Percentiles rank a stretch among this genome's conserved stretches.
phyloP scores from a whole-genome alignment of 2,888 invertebrate genomes.

The Dromius quadrimaculatus region DNA sequence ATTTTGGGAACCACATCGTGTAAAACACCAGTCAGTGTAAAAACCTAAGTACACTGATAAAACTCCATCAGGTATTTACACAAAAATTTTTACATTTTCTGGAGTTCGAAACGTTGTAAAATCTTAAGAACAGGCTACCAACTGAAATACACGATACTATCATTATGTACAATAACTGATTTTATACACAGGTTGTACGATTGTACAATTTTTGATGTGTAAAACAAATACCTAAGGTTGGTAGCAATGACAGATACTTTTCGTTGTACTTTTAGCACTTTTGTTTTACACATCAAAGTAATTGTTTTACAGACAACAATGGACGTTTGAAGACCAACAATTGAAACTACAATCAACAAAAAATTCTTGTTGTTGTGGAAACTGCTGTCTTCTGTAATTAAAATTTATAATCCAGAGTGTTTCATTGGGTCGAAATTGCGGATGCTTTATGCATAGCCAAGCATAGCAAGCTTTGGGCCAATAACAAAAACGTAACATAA shows the following conservation, averaged over 20 bases:
- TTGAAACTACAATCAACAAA: not conserved
- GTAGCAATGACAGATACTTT: conserved; percentile 1
- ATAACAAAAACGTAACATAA: conserved; percentile 3
- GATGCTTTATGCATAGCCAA: conserved; percentile 14
- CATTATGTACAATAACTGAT: conserved; percentile 27
- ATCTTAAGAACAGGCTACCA: conserved; percentile 16
- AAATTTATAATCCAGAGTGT: conserved; percentile 3
- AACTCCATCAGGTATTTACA: not conserved
- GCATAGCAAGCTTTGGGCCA: conserved; percentile 19
- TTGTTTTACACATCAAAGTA: not conserved
- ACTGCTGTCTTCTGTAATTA: not conserved
- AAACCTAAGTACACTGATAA: conserved; percentile 1
- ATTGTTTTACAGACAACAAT: conserved; percentile 3
- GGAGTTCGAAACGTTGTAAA: not conserved
- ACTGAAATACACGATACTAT: conserved; percentile 27
- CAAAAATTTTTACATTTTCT: not conserved
- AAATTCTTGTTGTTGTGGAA: not conserved
- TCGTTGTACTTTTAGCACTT: conserved; percentile 3
- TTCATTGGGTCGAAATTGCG: conserved; percentile 12
- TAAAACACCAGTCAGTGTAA: not conserved
- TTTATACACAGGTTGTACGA: conserved; percentile 11
- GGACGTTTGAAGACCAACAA: conserved; percentile 9
- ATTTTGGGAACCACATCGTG: conserved; percentile 21
- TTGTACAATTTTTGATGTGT: not conserved
- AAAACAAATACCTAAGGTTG: not conserved